Conservation (phyloP, 2,113 vertebrate genomes). For the Cryptotis parvus region DNA sequence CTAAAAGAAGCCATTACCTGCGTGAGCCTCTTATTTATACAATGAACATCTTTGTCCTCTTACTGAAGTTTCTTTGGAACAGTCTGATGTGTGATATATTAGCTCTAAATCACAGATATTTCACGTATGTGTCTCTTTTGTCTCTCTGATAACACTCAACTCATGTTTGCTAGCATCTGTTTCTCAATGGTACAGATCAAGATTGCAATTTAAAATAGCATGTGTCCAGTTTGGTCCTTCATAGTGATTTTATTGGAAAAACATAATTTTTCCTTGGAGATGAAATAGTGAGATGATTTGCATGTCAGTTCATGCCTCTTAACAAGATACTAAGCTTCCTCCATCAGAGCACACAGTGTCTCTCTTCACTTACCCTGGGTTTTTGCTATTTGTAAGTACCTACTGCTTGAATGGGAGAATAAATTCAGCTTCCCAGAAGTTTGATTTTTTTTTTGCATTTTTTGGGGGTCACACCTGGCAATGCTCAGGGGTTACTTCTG, state of each 20-base stretch:
- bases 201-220: neutral
- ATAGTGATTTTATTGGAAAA: neutral
- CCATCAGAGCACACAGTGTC: neutral
- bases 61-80: neutral
- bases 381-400: neutral
- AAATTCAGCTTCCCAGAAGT: neutral
- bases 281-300: neutral
- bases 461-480: no score
- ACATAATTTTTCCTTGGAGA: neutral
- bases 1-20: no score
- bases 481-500: no score
- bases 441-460: neutral
- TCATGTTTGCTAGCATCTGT: neutral
- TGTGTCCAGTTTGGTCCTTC: neutral
- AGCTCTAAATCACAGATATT: neutral
- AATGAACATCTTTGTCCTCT: neutral
- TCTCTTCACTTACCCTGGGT: fast-evolving
- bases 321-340: neutral
- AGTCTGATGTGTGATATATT: no score
- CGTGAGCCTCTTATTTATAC: neutral
- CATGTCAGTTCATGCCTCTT: neutral
- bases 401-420: neutral
- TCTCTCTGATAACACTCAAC: neutral
- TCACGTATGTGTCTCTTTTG: no score
- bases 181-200: neutral